These are phyloP conservation scores for Athene noctua DNA, from an alignment of 2,113 vertebrate genomes.

Conservation along the genomic window DNA sequence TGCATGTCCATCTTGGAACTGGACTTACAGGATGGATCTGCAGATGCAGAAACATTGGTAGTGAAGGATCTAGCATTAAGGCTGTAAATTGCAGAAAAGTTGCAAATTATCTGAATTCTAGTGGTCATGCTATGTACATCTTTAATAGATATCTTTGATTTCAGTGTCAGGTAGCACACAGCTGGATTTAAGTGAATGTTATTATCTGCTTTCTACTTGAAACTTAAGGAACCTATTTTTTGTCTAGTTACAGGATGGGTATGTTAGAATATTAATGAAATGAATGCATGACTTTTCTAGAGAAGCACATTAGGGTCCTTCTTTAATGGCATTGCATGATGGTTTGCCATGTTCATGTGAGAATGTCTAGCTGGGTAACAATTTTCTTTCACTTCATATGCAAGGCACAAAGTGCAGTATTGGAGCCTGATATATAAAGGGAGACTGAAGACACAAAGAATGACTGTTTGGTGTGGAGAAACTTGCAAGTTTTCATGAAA, in stretches of 20 bases:
- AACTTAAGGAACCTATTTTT: background rate
- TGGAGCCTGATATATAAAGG: background rate
- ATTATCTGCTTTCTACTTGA: background rate
- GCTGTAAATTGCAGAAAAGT: background rate
- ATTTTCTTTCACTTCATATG: background rate
- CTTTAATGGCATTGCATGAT: background rate
- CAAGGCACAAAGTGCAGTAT: background rate
- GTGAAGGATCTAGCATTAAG: background rate
- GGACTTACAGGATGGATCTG: background rate
- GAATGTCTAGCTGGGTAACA: background rate
- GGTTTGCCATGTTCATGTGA: background rate
- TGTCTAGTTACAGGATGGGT: background rate
- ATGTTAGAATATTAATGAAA: background rate
- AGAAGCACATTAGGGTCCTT: background rate
- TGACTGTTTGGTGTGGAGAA: background rate
- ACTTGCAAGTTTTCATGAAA: background rate
- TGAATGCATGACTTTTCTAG: background rate
- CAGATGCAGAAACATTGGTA: background rate
- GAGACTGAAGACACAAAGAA: background rate
- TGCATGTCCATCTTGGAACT: background rate
- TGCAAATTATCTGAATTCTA: background rate
- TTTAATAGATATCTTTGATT: background rate
- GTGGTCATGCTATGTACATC: background rate
- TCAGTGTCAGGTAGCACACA: background rate
- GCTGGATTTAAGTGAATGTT: background rate